Percentiles rank a stretch among this genome's conserved stretches.
phyloP scores from a whole-genome alignment of 2,797 vertebrate species.

The Pitangus sulphuratus region DNA sequence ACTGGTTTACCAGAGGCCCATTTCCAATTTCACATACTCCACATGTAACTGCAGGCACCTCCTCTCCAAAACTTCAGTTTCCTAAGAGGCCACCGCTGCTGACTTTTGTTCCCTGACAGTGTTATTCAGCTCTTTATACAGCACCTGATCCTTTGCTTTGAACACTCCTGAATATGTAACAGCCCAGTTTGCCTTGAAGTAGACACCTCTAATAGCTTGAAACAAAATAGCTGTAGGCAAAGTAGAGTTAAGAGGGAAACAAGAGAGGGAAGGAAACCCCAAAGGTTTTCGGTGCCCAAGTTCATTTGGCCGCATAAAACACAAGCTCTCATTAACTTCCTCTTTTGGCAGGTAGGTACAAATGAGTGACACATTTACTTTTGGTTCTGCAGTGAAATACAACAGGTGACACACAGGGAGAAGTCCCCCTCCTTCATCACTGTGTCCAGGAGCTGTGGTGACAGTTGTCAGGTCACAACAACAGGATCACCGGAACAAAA shows the following conservation, averaged over 20 bases:
- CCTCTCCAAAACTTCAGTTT: not conserved
- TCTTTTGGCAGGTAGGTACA: not conserved
- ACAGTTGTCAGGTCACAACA: accelerated
- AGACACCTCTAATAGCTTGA: conserved; percentile 12
- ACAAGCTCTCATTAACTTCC: not conserved
- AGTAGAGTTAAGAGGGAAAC: not conserved
- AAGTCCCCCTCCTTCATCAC: not conserved
- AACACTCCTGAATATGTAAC: conserved; percentile 7
- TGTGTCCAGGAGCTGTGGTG: not conserved
- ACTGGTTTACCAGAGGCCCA: not conserved
- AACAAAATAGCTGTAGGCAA: not conserved
- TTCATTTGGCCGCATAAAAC: not conserved
- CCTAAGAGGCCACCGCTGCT: not conserved
- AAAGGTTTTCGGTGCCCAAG: not conserved
- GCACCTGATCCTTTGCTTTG: not conserved
- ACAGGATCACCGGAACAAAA: not conserved
- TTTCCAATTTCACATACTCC: not conserved
- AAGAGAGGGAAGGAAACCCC: not conserved
- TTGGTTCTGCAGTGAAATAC: not conserved
- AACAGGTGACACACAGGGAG: not conserved
- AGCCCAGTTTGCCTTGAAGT: conserved; percentile 7
- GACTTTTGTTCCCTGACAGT: not conserved
- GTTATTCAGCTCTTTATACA: not conserved
- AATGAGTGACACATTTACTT: not conserved
- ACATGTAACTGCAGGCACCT: not conserved